Evolutionary conservation across 2,113 vertebrate genomes (phyloP).

Genomic region (Sporophila hypoxantha): DNA sequence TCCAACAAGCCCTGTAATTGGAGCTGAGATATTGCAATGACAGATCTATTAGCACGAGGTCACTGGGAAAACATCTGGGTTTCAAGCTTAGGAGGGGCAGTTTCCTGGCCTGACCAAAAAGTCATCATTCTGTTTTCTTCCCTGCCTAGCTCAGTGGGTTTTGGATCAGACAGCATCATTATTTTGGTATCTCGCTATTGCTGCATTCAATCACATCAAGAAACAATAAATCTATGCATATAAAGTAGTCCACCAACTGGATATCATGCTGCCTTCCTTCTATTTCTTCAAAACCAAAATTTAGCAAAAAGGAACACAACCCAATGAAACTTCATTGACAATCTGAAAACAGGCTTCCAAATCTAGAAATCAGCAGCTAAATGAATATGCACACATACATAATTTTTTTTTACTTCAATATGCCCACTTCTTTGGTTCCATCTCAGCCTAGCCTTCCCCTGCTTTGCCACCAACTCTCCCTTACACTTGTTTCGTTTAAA

Average conservation of each 20-base stretch:
- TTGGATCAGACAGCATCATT: neutral
- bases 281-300: neutral
- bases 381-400: neutral
- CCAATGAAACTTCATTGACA: neutral
- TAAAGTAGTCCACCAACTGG: neutral
- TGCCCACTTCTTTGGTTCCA: neutral
- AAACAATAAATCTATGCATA: neutral
- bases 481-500: neutral
- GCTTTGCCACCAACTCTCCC: neutral
- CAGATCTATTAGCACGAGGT: neutral
- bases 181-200: neutral
- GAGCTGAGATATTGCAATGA: neutral
- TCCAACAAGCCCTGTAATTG: neutral
- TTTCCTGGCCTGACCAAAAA: neutral
- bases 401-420: neutral
- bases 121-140: neutral
- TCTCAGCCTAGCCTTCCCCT: neutral
- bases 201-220: neutral
- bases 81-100: neutral
- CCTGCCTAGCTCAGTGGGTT: neutral
- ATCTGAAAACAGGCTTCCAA: neutral
- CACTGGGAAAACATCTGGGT: neutral
- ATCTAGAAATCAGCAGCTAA: neutral
- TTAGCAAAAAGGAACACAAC: neutral
- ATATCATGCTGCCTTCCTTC: neutral